phyloP scores from a whole-genome alignment of 2,797 vertebrate genomes.

The Lindbergichthys nudifrons region DNA sequence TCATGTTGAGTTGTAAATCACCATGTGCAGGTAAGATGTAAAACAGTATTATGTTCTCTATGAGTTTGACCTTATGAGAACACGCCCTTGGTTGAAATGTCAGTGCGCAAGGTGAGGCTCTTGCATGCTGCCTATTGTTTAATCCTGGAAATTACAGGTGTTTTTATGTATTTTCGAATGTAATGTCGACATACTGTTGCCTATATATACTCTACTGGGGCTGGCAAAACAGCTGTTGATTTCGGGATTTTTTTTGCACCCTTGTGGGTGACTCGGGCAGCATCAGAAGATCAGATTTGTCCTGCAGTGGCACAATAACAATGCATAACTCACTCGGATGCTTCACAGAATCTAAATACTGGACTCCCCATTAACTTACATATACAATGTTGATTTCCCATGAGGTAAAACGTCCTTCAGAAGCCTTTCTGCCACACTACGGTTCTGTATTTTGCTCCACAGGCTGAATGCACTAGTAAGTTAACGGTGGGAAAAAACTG shows the following conservation, averaged over 20 bases:
- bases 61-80: too few species aligned
- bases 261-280: background rate
- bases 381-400: slow-evolving; percentile 8
- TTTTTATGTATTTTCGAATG: background rate
- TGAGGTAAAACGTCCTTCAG: slow-evolving; percentile 6
- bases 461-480: slow-evolving; percentile 42
- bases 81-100: too few species aligned
- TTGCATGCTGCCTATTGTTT: too few species aligned
- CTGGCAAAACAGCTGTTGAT: background rate
- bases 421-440: slow-evolving; percentile 1
- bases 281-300: background rate
- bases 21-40: too few species aligned
- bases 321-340: slow-evolving; percentile 11
- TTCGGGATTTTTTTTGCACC: too few species aligned
- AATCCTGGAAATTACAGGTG: too few species aligned
- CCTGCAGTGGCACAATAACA: slow-evolving; percentile 1
- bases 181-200: background rate
- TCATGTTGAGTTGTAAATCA: too few species aligned
- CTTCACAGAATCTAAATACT: background rate
- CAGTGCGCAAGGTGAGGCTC: too few species aligned
- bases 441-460: slow-evolving; percentile 18
- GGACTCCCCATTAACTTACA: slow-evolving; percentile 5
- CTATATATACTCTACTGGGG: fast-evolving
- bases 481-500: slow-evolving; percentile 72
- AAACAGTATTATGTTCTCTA: too few species aligned